Conservation (phyloP, 1,140 invertebrate genomes). For the Ostrea denselamellosa region DNA sequence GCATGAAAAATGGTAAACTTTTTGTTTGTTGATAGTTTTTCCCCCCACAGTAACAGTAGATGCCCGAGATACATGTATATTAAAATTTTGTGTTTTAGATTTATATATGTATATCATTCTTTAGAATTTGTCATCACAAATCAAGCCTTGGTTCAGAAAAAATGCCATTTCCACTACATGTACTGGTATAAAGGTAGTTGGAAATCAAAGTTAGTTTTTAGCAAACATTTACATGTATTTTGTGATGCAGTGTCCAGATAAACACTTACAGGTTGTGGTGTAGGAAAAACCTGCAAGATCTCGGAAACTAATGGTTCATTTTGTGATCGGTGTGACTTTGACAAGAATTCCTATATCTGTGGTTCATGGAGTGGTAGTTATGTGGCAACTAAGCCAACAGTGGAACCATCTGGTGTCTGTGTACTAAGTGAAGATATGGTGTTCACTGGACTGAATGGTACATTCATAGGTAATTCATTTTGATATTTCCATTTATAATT, state of each 20-base stretch:
- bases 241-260: not conserved
- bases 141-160: too few relatives aligned
- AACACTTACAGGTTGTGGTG: conserved; percentile 72
- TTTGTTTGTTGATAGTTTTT: not conserved
- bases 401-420: conserved; percentile 63
- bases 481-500: not conserved
- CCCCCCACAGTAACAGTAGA: not conserved
- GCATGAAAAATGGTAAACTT: conserved; percentile 61
- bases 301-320: conserved; percentile 62
- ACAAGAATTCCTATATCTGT: conserved; percentile 65
- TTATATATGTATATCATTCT: too few relatives aligned
- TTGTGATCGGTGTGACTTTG: conserved; percentile 76
- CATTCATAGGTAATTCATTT: conserved; percentile 59
- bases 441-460: conserved; percentile 61
- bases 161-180: too few relatives aligned
- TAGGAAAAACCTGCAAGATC: conserved; percentile 69
- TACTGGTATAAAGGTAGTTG: not conserved
- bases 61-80: not conserved
- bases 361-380: conserved; percentile 64
- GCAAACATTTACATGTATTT: not conserved
- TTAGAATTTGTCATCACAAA: too few relatives aligned
- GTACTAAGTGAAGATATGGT: conserved; percentile 67
- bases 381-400: conserved; percentile 37
- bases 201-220: not conserved
- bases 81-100: not conserved